Conservation (phyloP, 2,797 vertebrate species). For the Numenius phaeopus region DNA sequence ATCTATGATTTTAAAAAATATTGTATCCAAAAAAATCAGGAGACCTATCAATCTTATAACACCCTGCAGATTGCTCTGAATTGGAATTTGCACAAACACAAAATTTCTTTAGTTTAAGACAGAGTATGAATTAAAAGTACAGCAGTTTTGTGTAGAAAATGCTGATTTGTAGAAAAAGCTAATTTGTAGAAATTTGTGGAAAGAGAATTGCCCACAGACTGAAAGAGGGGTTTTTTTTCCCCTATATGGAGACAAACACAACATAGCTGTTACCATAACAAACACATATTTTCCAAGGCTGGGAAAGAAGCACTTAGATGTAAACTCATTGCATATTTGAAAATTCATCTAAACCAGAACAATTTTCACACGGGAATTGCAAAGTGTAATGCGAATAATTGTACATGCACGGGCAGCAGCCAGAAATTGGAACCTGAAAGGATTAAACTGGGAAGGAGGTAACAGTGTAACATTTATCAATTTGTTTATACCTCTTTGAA, state of each 20-base stretch:
- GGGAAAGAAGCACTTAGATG: conserved; percentile 20
- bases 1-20: not conserved
- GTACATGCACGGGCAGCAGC: not conserved
- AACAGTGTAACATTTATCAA: not conserved
- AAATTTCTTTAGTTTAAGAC: not conserved
- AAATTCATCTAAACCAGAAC: conserved; percentile 27
- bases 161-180: not conserved
- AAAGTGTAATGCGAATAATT: not conserved
- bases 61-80: not conserved
- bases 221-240: not conserved
- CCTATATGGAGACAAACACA: conserved; percentile 8
- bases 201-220: not conserved
- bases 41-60: not conserved
- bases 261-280: conserved; percentile 53
- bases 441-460: not conserved
- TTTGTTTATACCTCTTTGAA: not conserved
- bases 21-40: not conserved
- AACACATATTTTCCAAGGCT: conserved; percentile 40
- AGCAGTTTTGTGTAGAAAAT: not conserved
- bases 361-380: not conserved
- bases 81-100: not conserved
- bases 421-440: not conserved
- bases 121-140: not conserved
- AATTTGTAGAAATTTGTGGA: not conserved
- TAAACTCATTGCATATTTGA: conserved; percentile 19